A percentile compares a stretch with the other conserved stretches of the same genome.
Evolutionary conservation across 2,888 invertebrate species (phyloP).

Genomic region (Lasioglossum calceatum): DNA sequence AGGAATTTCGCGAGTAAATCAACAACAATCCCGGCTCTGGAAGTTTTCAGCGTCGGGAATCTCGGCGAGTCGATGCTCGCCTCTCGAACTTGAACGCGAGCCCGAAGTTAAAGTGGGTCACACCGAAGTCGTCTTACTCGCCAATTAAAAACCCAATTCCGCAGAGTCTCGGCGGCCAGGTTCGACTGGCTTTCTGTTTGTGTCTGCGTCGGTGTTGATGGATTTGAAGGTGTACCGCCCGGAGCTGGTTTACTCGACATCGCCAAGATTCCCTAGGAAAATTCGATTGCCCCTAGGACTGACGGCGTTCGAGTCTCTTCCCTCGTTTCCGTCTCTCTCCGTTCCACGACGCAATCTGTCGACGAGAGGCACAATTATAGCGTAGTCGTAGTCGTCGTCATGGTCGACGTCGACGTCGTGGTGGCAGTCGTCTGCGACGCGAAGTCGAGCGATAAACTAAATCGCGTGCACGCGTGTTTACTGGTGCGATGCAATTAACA

Average conservation of each 20-base stretch:
- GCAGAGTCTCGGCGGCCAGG: not conserved
- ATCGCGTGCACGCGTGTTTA: slow-evolving; percentile 64
- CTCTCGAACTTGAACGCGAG: slow-evolving; percentile 24
- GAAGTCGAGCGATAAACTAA: slow-evolving; percentile 63
- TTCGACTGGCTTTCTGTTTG: slow-evolving; percentile 6
- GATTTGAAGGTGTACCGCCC: slow-evolving; percentile 27
- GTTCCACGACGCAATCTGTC: not conserved
- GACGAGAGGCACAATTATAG: slow-evolving; percentile 32
- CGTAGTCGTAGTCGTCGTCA: not conserved
- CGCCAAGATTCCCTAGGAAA: slow-evolving; percentile 43
- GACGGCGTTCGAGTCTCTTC: slow-evolving; percentile 15
- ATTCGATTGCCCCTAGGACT: slow-evolving; percentile 53
- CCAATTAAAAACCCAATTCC: slow-evolving; percentile 68
- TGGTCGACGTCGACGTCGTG: slow-evolving; percentile 8
- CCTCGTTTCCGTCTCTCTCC: not conserved
- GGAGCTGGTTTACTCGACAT: slow-evolving; percentile 36
- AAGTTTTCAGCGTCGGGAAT: not conserved
- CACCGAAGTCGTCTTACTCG: slow-evolving; percentile 24
- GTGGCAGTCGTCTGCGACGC: slow-evolving; percentile 29
- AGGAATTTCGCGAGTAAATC: slow-evolving; percentile 3
- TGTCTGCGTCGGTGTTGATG: slow-evolving; percentile 21
- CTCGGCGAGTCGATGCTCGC: not conserved
- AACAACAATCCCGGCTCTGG: not conserved
- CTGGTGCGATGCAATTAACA: slow-evolving; percentile 68
- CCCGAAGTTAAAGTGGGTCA: slow-evolving; percentile 41